Evolutionary conservation across 2,113 vertebrate species (phyloP).

Genomic region (Lepisosteus oculatus): DNA sequence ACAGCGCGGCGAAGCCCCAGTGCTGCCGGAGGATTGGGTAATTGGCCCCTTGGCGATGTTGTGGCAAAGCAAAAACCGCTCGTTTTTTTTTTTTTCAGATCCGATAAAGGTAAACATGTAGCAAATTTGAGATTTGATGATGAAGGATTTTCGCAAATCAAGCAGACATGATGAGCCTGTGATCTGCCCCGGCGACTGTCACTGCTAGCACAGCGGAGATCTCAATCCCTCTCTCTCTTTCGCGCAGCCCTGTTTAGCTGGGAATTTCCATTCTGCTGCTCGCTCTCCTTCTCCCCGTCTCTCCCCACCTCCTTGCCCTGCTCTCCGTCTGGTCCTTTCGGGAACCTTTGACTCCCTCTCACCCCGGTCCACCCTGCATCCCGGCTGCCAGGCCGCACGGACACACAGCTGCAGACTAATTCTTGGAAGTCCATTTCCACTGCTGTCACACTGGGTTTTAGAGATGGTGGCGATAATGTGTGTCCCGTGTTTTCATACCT

Average conservation of each 20-base stretch:
- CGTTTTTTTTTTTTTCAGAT: slow-evolving; percentile 57
- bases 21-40: slow-evolving; percentile 72
- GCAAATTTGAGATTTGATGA: slow-evolving; percentile 76
- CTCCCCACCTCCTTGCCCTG: slow-evolving; percentile 25
- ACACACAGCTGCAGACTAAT: no score
- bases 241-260: slow-evolving; percentile 7
- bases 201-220: slow-evolving; percentile 66
- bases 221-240: slow-evolving; percentile 58
- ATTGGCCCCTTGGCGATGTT: slow-evolving; percentile 73
- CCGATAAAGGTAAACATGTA: slow-evolving; percentile 80
- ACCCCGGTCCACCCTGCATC: no score
- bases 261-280: background rate
- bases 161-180: slow-evolving; percentile 74
- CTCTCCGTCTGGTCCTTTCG: background rate
- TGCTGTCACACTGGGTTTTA: no score
- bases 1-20: slow-evolving; percentile 43
- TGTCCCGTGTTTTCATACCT: no score
- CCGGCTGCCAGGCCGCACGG: no score
- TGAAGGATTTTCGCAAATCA: slow-evolving; percentile 72
- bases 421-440: no score
- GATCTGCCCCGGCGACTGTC: slow-evolving; percentile 69
- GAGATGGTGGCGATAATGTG: no score
- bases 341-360: no score
- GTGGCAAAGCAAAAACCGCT: slow-evolving; percentile 51
- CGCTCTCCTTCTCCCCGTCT: slow-evolving; percentile 12